Evolutionary conservation across 2,888 invertebrate genomes (phyloP).

Genomic region (Epiblema foenella): DNA sequence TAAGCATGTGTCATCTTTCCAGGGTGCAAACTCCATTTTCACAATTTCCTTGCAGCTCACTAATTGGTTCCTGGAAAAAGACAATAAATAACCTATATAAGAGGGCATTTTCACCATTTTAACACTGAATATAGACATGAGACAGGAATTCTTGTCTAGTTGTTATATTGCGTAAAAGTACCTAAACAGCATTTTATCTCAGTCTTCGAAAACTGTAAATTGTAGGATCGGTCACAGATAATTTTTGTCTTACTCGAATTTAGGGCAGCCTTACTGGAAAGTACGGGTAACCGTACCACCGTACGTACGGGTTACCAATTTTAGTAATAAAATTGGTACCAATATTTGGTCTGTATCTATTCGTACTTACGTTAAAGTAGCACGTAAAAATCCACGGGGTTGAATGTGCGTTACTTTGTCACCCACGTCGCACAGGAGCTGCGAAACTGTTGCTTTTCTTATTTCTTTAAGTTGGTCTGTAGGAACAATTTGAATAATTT

Average conservation of each 20-base stretch:
- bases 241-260: no score
- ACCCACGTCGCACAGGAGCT: conserved; percentile 23
- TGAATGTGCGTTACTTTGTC: conserved; percentile 32
- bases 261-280: neutral
- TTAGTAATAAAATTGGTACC: neutral
- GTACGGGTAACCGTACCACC: neutral
- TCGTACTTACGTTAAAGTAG: conserved; percentile 8
- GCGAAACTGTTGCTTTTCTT: conserved; percentile 19
- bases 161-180: no score
- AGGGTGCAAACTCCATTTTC: conserved; percentile 9
- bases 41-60: conserved; percentile 9
- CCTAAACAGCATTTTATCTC: no score
- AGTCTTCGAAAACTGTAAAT: no score
- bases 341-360: neutral
- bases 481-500: neutral
- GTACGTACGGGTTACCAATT: no score
- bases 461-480: conserved; percentile 33
- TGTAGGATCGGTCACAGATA: no score
- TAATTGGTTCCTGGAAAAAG: conserved; percentile 27
- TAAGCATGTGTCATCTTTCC: conserved; percentile 18
- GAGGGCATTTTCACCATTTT: neutral
- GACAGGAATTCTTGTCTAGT: no score
- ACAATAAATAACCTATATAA: neutral
- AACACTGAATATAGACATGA: no score
- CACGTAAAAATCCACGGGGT: conserved; percentile 15